These are phyloP conservation scores for Cotesia vestalis DNA, from an alignment of 1,140 invertebrate species.

Conservation along the genomic window DNA sequence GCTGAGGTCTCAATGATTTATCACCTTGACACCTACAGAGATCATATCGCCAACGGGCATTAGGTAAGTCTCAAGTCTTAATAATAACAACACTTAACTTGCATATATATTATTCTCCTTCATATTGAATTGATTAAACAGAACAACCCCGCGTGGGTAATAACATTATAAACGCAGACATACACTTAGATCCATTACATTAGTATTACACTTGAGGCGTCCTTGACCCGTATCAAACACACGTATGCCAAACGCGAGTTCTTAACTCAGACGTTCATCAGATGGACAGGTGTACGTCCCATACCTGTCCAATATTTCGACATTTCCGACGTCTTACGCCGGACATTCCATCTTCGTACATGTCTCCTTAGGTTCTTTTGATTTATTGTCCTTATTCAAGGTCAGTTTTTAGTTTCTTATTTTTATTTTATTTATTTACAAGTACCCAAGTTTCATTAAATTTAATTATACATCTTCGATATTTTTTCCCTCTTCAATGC, in stretches of 20 bases:
- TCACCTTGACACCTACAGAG: conserved; percentile 24
- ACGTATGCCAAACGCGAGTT: conserved; percentile 31
- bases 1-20: conserved; percentile 12
- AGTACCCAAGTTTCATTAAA: too few relatives aligned
- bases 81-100: too few relatives aligned
- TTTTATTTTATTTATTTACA: background rate
- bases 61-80: background rate
- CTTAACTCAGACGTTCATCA: conserved; percentile 26
- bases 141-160: background rate
- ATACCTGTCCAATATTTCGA: conserved; percentile 18
- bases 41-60: conserved; percentile 18
- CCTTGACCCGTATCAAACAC: conserved; percentile 19
- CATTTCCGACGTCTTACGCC: conserved; percentile 26
- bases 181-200: background rate
- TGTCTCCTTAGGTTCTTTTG: background rate
- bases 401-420: background rate
- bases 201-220: background rate
- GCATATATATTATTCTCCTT: too few relatives aligned
- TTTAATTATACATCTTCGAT: too few relatives aligned
- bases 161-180: background rate
- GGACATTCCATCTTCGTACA: conserved; percentile 3
- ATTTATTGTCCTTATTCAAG: conserved; percentile 3
- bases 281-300: conserved; percentile 4
- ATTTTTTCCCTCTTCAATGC: too few relatives aligned
- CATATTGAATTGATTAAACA: background rate